Evolutionary conservation across 2,888 invertebrate genomes (phyloP).

Genomic region (Neoitamus cyanurus): DNA sequence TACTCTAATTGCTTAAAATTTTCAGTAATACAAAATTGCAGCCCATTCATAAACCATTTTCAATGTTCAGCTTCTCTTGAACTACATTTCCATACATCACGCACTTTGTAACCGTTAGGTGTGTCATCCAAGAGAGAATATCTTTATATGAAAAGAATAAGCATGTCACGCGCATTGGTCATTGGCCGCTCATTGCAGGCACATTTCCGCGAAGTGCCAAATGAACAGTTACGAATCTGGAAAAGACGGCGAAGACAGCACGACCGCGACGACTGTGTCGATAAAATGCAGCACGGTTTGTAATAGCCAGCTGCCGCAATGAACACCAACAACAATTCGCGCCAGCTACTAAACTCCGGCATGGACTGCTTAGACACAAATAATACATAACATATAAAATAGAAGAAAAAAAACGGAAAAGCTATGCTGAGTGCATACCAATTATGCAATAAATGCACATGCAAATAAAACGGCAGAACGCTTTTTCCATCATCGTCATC

Average conservation of each 20-base stretch:
- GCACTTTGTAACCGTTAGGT: background rate
- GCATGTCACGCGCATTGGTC: slow-evolving; percentile 16
- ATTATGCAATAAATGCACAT: slow-evolving; percentile 42
- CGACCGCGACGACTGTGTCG: background rate
- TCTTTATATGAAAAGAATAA: slow-evolving; percentile 2
- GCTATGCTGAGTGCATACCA: slow-evolving; percentile 17
- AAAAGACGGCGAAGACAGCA: background rate
- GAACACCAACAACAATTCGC: background rate
- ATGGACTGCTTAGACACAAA: background rate
- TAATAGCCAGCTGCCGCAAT: background rate
- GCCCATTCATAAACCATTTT: background rate
- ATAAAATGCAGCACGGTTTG: slow-evolving; percentile 10
- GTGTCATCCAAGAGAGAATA: background rate
- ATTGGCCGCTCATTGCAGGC: slow-evolving; percentile 8
- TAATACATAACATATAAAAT: slow-evolving; percentile 8
- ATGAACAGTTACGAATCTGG: slow-evolving; percentile 39
- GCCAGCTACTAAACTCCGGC: background rate
- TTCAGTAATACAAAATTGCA: background rate
- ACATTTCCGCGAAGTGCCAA: slow-evolving; percentile 40
- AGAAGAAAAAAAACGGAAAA: background rate
- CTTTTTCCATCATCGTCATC: slow-evolving; percentile 39
- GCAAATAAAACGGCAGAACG: slow-evolving; percentile 31
- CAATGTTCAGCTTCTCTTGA: background rate
- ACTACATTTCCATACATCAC: background rate
- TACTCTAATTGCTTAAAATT: background rate